Conservation (phyloP, 2,888 invertebrate genomes). For the Saturnia pavonia region DNA sequence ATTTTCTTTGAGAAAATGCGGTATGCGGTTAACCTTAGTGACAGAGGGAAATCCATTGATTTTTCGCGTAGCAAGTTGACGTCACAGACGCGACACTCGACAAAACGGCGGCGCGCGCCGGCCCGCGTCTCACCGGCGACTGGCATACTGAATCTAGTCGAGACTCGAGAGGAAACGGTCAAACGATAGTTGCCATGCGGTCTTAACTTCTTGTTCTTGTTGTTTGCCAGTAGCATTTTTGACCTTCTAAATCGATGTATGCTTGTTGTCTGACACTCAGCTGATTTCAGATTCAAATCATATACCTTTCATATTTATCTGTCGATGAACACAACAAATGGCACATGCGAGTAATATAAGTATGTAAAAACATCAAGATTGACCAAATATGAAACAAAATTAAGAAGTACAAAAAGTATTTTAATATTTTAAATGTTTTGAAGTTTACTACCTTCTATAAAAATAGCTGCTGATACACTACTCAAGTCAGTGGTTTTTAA, state of each 20-base stretch:
- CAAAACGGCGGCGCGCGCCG: slow-evolving; percentile 74
- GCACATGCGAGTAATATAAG: background rate
- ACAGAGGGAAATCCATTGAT: slow-evolving; percentile 73
- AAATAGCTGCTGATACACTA: background rate
- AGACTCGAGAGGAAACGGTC: slow-evolving; percentile 67
- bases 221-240: slow-evolving; percentile 45
- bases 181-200: slow-evolving; percentile 63
- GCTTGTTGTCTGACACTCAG: slow-evolving; percentile 48
- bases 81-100: slow-evolving; percentile 71
- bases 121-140: slow-evolving; percentile 73
- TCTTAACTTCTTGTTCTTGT: slow-evolving; percentile 53
- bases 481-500: background rate
- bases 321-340: background rate
- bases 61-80: slow-evolving; percentile 75
- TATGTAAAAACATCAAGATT: background rate
- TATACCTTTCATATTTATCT: background rate
- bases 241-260: slow-evolving; percentile 71
- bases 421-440: background rate
- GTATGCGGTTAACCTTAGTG: slow-evolving; percentile 77
- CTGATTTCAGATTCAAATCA: slow-evolving; percentile 44
- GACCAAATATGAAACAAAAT: background rate
- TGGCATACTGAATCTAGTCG: slow-evolving; percentile 53
- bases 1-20: slow-evolving; percentile 78
- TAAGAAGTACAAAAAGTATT: background rate
- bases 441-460: background rate